Evolutionary conservation across 2,888 invertebrate genomes (phyloP).

Genomic region (Trachelus iudaicus): DNA sequence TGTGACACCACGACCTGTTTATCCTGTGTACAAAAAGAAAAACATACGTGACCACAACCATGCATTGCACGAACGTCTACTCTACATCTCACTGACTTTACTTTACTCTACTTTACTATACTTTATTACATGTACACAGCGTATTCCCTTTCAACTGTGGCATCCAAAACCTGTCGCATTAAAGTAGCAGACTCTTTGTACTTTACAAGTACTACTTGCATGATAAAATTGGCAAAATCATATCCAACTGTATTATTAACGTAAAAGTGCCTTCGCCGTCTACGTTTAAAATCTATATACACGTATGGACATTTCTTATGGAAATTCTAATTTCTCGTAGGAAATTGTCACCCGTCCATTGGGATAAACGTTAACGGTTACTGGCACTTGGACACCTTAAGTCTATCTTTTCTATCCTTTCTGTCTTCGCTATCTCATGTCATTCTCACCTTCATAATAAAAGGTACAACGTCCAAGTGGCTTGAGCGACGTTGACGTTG

Average conservation of each 20-base stretch:
- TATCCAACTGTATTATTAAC: neutral
- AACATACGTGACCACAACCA: neutral
- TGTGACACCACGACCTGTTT: neutral
- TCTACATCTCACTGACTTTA: neutral
- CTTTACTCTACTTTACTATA: neutral
- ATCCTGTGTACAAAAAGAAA: neutral
- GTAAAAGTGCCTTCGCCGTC: neutral
- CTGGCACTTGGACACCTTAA: neutral
- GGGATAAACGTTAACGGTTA: neutral
- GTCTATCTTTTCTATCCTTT: neutral
- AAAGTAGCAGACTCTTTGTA: neutral
- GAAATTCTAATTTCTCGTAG: neutral
- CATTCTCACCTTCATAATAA: constrained; percentile 16
- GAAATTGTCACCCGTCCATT: neutral
- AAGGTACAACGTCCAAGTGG: constrained; percentile 46
- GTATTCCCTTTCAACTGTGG: neutral
- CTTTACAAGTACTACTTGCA: neutral
- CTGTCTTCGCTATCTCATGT: constrained; percentile 8
- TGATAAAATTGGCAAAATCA: neutral
- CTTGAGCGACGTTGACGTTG: constrained; percentile 68
- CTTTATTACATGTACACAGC: neutral
- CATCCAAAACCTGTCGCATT: neutral
- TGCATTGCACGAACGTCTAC: neutral
- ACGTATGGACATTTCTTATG: neutral
- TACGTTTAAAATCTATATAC: neutral